Evolutionary conservation across 2,888 invertebrate species (phyloP).

Genomic region (Metopia argyrocephala): DNA sequence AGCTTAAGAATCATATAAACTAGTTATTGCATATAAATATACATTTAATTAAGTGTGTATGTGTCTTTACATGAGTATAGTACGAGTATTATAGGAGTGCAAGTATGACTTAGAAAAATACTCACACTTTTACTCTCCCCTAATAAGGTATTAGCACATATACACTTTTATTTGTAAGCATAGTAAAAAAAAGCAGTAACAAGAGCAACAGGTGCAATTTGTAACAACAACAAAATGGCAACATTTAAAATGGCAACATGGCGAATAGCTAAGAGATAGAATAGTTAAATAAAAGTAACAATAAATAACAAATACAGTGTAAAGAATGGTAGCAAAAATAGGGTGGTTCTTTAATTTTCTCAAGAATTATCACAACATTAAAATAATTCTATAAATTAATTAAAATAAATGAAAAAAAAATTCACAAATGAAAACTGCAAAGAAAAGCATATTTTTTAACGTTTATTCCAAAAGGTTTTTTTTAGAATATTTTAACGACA

Average conservation of each 20-base stretch:
- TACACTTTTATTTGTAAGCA: conserved; percentile 1
- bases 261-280: conserved; percentile 8
- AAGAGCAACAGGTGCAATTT: conserved; percentile 58
- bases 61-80: conserved; percentile 12
- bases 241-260: conserved; percentile 1
- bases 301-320: background rate
- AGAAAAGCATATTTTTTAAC: background rate
- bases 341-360: background rate
- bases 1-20: conserved; percentile 47
- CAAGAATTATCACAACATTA: background rate
- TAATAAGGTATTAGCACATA: background rate
- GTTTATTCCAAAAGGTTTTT: background rate
- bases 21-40: conserved; percentile 12
- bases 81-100: background rate
- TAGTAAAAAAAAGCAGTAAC: conserved; percentile 38
- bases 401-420: background rate
- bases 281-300: conserved; percentile 8
- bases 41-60: background rate
- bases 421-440: background rate
- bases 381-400: background rate
- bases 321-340: background rate
- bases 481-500: too few species aligned
- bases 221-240: conserved; percentile 34
- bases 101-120: conserved; percentile 34
- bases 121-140: background rate